phyloP scores from a whole-genome alignment of 2,888 invertebrate genomes.

The Pherbina coryleti region DNA sequence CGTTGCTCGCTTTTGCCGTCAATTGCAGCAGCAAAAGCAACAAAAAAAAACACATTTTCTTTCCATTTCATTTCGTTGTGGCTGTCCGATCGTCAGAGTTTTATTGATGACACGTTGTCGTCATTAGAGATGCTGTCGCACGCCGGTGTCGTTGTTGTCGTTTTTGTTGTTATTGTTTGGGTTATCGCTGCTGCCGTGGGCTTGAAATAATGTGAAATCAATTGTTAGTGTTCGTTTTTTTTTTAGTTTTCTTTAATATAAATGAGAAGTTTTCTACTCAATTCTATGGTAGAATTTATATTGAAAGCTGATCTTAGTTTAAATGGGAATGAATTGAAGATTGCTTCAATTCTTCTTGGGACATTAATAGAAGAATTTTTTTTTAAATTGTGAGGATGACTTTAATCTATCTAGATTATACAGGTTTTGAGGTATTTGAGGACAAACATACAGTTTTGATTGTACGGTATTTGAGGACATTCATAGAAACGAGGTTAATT shows the following conservation, averaged over 20 bases:
- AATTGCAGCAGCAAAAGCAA: background rate
- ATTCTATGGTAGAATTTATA: too few relatives aligned
- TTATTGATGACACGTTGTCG: constrained; percentile 5
- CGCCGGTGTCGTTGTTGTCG: background rate
- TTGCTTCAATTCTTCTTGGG: too few relatives aligned
- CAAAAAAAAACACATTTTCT: background rate
- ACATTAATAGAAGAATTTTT: too few relatives aligned
- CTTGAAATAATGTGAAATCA: constrained; percentile 1
- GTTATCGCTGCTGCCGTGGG: background rate
- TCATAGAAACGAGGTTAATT: too few relatives aligned
- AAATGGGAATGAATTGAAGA: too few relatives aligned
- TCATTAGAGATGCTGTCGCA: background rate
- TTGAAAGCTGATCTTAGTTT: too few relatives aligned
- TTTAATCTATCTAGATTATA: too few relatives aligned
- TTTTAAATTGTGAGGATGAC: too few relatives aligned
- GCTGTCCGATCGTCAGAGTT: background rate
- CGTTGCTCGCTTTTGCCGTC: background rate
- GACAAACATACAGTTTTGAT: too few relatives aligned
- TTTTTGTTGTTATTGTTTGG: background rate
- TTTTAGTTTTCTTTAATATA: background rate
- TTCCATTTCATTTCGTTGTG: constrained; percentile 1
- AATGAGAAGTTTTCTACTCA: too few relatives aligned
- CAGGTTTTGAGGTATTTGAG: too few relatives aligned
- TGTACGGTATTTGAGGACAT: too few relatives aligned
- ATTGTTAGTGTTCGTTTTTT: background rate